Percentiles rank a stretch among this genome's conserved stretches.
phyloP scores from a whole-genome alignment of 1,140 invertebrate genomes.

The Potamilus streckersoni region DNA sequence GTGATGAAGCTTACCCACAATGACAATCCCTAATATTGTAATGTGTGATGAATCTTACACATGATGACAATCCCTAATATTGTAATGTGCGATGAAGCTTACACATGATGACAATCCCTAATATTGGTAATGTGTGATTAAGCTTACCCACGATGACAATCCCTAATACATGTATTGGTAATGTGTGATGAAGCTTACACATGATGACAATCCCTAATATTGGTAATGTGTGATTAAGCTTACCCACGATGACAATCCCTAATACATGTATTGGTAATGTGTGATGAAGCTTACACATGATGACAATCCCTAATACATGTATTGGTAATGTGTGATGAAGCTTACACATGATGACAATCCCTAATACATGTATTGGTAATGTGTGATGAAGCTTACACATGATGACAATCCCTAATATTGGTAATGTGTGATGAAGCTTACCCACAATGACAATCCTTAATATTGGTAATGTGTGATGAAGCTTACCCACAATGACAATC shows the following conservation, averaged over 20 bases:
- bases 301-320: constrained; percentile 53
- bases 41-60: constrained; percentile 34
- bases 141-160: constrained; percentile 59
- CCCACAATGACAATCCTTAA: constrained; percentile 56
- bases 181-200: constrained; percentile 35
- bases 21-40: constrained; percentile 44
- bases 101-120: constrained; percentile 60
- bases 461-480: no score
- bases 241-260: constrained; percentile 61
- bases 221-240: constrained; percentile 2
- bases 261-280: no score
- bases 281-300: constrained; percentile 47
- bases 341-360: constrained; percentile 60
- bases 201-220: constrained; percentile 53
- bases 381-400: constrained; percentile 42
- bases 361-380: constrained; percentile 13
- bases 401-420: constrained; percentile 49
- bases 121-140: no score
- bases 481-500: constrained; percentile 59
- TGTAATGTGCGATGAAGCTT: constrained; percentile 4
- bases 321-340: no score
- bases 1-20: constrained; percentile 47
- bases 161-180: constrained; percentile 29
- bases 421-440: constrained; percentile 20
- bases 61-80: constrained; percentile 53